Percentiles rank a stretch among this genome's conserved stretches.
Conservation (phyloP, 2,888 invertebrate genomes). For the Griposia aprilina region DNA sequence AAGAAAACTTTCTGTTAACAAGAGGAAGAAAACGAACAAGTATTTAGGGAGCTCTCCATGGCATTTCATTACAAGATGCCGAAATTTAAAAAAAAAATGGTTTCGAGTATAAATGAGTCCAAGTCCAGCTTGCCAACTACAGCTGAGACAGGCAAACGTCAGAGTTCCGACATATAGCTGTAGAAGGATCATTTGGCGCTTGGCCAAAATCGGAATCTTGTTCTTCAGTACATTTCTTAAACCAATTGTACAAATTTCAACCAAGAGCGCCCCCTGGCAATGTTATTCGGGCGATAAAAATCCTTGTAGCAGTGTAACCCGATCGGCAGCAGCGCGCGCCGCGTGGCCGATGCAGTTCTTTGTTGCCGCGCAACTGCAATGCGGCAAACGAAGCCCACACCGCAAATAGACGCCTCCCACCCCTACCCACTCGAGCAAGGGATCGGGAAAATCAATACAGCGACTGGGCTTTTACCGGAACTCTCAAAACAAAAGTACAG, state of each 20-base stretch:
- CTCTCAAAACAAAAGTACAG: not conserved
- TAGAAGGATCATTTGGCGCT: not conserved
- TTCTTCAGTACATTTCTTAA: too few relatives aligned
- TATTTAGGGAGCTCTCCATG: not conserved
- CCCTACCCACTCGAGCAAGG: not conserved
- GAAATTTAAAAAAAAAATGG: too few relatives aligned
- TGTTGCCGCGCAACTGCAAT: slow-evolving; percentile 2
- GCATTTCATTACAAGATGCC: not conserved
- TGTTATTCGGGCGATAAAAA: not conserved
- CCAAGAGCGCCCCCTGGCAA: not conserved
- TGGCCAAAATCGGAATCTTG: not conserved
- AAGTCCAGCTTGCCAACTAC: not conserved
- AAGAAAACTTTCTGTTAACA: not conserved
- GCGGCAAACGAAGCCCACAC: not conserved
- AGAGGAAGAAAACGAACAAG: not conserved
- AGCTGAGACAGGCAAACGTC: not conserved
- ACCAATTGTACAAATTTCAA: not conserved
- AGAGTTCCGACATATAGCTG: not conserved
- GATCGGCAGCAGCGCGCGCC: not conserved
- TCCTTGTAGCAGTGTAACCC: not conserved
- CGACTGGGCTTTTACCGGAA: not conserved
- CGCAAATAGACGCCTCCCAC: not conserved
- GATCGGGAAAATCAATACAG: not conserved
- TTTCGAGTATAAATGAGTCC: not conserved
- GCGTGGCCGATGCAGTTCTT: not conserved